phyloP scores from a whole-genome alignment of 2,797 vertebrate species.

The Xenentodon cancila region DNA sequence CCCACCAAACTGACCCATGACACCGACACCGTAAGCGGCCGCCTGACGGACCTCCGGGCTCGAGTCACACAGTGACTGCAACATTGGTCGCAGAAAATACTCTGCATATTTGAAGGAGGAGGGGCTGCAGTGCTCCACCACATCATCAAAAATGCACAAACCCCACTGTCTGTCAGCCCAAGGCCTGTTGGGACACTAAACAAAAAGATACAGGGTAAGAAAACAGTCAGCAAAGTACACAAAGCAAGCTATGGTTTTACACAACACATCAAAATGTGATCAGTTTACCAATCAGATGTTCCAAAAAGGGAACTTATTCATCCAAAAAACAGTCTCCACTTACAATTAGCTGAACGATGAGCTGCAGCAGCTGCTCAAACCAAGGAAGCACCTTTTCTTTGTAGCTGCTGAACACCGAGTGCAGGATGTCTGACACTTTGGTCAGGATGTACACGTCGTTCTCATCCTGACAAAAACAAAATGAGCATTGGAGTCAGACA shows the following conservation, averaged over 20 bases:
- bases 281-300: no score
- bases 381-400: conserved; percentile 96
- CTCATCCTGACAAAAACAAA: conserved; percentile 86
- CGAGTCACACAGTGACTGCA: conserved; percentile 92
- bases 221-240: not conserved
- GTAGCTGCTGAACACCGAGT: conserved; percentile 97
- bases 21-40: conserved; percentile 94
- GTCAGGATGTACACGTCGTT: conserved; percentile 98
- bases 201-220: rapidly evolving
- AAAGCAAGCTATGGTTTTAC: no score
- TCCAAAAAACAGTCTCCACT: conserved; percentile 66
- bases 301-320: no score
- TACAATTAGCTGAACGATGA: conserved; percentile 97
- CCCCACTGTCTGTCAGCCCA: conserved; percentile 99
- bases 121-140: conserved; percentile 98
- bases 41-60: conserved; percentile 97
- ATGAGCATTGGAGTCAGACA: not conserved
- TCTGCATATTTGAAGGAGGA: conserved; percentile 95
- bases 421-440: conserved; percentile 98
- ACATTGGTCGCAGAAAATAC: conserved; percentile 92
- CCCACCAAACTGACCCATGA: conserved; percentile 97
- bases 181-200: conserved; percentile 92
- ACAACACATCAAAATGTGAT: no score
- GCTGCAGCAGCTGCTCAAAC: conserved; percentile 96
- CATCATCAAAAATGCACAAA: conserved; percentile 96